Conservation (phyloP, 2,888 invertebrate species). For the Calephelis perditalis region DNA sequence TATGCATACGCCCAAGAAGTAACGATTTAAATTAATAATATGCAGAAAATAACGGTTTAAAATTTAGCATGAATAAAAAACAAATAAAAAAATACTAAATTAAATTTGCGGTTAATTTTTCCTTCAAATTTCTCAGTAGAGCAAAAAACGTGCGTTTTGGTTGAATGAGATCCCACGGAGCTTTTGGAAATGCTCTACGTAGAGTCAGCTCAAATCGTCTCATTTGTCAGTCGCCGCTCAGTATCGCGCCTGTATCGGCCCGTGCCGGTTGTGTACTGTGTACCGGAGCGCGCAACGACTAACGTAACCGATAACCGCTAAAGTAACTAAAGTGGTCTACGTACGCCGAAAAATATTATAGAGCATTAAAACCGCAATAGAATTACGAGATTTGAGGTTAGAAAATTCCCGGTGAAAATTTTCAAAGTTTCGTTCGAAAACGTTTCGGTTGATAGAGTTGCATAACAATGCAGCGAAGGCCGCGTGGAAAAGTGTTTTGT, state of each 20-base stretch:
- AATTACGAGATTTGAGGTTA: slow-evolving; percentile 44
- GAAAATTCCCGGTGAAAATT: slow-evolving; percentile 50
- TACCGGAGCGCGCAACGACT: slow-evolving; percentile 43
- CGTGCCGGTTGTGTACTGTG: slow-evolving; percentile 50
- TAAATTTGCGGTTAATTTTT: not conserved
- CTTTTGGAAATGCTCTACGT: slow-evolving; percentile 14
- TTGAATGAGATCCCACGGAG: slow-evolving; percentile 13
- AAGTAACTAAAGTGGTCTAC: slow-evolving; percentile 29
- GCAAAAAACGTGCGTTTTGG: slow-evolving; percentile 1
- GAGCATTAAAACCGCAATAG: slow-evolving; percentile 22
- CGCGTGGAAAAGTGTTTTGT: slow-evolving; percentile 57
- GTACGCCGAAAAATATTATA: slow-evolving; percentile 12
- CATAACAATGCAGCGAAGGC: slow-evolving; percentile 70
- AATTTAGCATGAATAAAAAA: no score
- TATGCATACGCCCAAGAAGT: no score
- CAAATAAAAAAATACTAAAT: no score
- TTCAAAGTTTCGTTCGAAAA: slow-evolving; percentile 43
- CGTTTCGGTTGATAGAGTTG: slow-evolving; percentile 54
- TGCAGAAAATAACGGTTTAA: no score
- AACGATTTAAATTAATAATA: no score
- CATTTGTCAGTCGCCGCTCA: slow-evolving; percentile 36
- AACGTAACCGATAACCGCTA: slow-evolving; percentile 51
- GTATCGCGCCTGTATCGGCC: slow-evolving; percentile 61
- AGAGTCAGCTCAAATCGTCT: slow-evolving; percentile 16
- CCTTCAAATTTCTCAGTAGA: not conserved